phyloP scores from a whole-genome alignment of 2,888 invertebrate genomes.

The Scaptomyza polygonia region DNA sequence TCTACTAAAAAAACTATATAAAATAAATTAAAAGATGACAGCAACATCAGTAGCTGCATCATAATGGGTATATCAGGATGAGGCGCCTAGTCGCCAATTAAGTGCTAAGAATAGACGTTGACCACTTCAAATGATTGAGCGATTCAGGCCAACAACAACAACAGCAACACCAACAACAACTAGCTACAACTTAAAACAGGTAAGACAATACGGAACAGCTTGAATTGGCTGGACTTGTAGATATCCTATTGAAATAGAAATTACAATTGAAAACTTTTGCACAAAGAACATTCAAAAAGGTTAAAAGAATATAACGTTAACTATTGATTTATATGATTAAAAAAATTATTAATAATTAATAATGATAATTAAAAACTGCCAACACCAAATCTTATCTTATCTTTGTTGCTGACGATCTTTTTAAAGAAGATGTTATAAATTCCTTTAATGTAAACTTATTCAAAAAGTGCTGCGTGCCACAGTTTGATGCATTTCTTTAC shows the following conservation, averaged over 20 bases:
- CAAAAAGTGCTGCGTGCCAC: slow-evolving; percentile 8
- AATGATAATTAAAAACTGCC: too few species aligned
- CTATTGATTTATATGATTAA: too few species aligned
- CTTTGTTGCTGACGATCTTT: too few species aligned
- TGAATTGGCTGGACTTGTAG: neutral
- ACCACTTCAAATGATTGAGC: too few species aligned
- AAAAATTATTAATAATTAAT: too few species aligned
- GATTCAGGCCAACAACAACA: slow-evolving; percentile 64
- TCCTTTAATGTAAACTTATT: too few species aligned
- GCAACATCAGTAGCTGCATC: slow-evolving; percentile 31
- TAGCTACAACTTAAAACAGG: slow-evolving; percentile 29
- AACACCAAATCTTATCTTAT: too few species aligned
- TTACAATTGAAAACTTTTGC: too few species aligned
- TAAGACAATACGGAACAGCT: neutral
- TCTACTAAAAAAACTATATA: slow-evolving; percentile 3
- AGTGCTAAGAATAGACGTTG: too few species aligned
- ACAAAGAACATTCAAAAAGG: too few species aligned
- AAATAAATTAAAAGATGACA: slow-evolving; percentile 38
- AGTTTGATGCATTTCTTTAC: neutral
- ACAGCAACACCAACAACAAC: slow-evolving; percentile 21
- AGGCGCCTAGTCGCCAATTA: slow-evolving; percentile 74
- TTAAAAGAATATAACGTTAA: too few species aligned
- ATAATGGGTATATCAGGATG: slow-evolving; percentile 56
- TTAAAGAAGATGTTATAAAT: too few species aligned
- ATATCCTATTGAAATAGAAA: slow-evolving; percentile 14